Conservation (phyloP, 2,888 invertebrate genomes). For the Melanotus villosus region DNA sequence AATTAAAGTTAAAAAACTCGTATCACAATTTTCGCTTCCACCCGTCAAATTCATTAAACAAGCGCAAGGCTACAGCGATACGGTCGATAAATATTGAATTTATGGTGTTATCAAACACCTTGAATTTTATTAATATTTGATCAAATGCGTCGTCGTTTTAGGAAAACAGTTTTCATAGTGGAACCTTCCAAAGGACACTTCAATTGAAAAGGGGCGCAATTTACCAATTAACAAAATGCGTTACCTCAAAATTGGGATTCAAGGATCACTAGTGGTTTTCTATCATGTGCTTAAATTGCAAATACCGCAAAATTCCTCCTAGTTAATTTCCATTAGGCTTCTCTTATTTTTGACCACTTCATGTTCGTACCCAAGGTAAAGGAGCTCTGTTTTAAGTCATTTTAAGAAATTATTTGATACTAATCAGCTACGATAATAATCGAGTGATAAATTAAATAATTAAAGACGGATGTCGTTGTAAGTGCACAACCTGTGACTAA, state of each 20-base stretch:
- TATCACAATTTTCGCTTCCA: not conserved
- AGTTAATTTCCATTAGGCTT: too few relatives aligned
- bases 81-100: slow-evolving; percentile 22
- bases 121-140: slow-evolving; percentile 29
- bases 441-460: too few relatives aligned
- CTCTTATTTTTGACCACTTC: too few relatives aligned
- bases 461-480: too few relatives aligned
- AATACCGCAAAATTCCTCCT: not conserved
- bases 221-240: not conserved
- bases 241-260: not conserved
- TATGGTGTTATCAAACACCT: slow-evolving; percentile 27
- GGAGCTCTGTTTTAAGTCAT: too few relatives aligned
- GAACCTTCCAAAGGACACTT: slow-evolving; percentile 7
- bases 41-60: slow-evolving; percentile 21
- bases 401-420: too few relatives aligned
- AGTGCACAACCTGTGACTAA: too few relatives aligned
- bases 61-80: slow-evolving; percentile 23
- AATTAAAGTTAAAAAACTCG: not conserved
- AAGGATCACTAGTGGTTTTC: not conserved
- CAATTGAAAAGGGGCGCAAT: not conserved
- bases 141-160: slow-evolving; percentile 6
- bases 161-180: too few relatives aligned
- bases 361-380: too few relatives aligned
- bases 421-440: too few relatives aligned
- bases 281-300: not conserved